A percentile compares a stretch with the other conserved stretches of the same genome.
Evolutionary conservation across 2,888 invertebrate species (phyloP).

Genomic region (Ochropleura plecta): DNA sequence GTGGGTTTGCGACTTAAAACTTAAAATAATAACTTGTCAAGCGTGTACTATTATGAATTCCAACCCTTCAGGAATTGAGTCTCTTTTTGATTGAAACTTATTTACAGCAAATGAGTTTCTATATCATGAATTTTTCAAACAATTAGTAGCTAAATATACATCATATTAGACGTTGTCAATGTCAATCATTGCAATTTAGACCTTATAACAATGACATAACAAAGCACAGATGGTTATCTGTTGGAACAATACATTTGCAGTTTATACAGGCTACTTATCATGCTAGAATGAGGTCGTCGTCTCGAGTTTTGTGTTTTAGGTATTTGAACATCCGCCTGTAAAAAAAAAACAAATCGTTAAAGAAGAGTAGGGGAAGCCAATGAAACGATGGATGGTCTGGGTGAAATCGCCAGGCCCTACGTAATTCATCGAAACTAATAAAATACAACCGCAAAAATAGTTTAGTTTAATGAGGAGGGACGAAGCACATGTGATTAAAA

Average conservation of each 20-base stretch:
- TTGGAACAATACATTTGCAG: slow-evolving; percentile 18
- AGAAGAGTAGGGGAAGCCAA: background rate
- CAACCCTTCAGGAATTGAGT: background rate
- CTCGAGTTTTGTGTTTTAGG: slow-evolving; percentile 77
- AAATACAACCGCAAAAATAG: no score
- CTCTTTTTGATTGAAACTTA: no score
- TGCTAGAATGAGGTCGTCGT: slow-evolving; percentile 67
- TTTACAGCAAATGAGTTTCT: background rate
- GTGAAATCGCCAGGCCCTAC: no score
- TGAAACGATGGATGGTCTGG: no score
- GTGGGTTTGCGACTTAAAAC: no score
- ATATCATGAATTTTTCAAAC: background rate
- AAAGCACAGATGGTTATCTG: no score
- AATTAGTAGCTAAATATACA: background rate
- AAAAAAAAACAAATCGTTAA: slow-evolving; percentile 62
- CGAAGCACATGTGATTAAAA: no score
- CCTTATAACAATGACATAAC: slow-evolving; percentile 4
- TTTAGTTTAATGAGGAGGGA: no score
- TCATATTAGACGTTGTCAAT: background rate
- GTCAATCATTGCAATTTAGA: background rate
- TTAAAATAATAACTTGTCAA: no score
- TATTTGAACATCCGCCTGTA: slow-evolving; percentile 83
- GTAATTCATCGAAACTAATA: no score
- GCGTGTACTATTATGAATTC: background rate
- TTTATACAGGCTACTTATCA: slow-evolving; percentile 20